Evolutionary conservation across 1,140 invertebrate genomes (phyloP), one percentile per base, ranked within the genome.

Genomic region (Zaprionus davidi): DNA sequence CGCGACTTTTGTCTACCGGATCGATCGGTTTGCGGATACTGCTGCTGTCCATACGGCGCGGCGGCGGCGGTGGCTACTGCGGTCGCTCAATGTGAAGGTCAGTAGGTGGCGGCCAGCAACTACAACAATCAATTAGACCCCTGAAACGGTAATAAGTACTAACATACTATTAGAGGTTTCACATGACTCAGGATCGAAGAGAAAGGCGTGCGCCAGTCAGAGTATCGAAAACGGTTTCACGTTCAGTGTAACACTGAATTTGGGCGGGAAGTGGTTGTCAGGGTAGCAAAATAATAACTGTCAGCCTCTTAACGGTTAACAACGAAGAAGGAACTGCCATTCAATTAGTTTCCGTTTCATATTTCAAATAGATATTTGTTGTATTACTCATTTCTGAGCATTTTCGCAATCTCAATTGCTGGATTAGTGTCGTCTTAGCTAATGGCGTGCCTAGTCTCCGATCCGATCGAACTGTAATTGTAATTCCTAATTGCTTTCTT

Each of bases 391-490:
- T 24, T 13, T 12, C 46, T 3, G 11, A 5, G 46, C 4, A 22
- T 22, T 51, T 51, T 51, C 46, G 46, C 53, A 72, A 22, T 73
- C 72, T 86, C 71, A 75, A 82, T 79, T 62, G 53, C 31, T 71
- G 86, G 85, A 90, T 90, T 82, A 90, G 73, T 73, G 85, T 90
- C 85, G 81, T 49, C 81, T 90, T 90, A 90, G 86, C 85, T 90
- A 90, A 90, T 90, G 85, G 85, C 71, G 22, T 60, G 69, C 46
- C 46, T 24, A 22, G 46, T 24, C 76, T 55, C 49, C 60, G 13
- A n/a, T 62, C 15, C 36, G 64, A 57, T 67, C 64, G 56, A 59
- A 49, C 57, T 57, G 64, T 68, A 70, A 70, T 75, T 81, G 76
- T 79, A 73, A 72, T 75, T 72, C 70, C 72, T 90, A 88, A 88